A percentile compares a stretch with the other conserved stretches of the same genome.
Conservation (phyloP, 1,140 invertebrate genomes). For the Meloidogyne exigua region DNA sequence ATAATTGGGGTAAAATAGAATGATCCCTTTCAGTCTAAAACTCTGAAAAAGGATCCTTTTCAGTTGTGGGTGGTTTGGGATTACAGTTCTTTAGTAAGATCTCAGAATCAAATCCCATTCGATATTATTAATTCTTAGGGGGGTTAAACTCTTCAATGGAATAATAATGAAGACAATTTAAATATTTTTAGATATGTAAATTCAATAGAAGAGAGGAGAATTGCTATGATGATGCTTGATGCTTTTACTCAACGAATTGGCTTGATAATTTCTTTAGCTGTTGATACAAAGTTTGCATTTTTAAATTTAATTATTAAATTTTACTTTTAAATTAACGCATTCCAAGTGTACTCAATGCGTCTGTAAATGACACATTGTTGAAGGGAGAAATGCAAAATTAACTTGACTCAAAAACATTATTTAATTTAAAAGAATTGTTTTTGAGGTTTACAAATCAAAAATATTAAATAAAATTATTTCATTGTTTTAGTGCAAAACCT, state of each 20-base stretch:
- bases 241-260: slow-evolving; percentile 23
- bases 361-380: not conserved
- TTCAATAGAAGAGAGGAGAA: not conserved
- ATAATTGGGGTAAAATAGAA: too few species aligned
- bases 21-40: too few species aligned
- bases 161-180: not conserved
- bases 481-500: not conserved
- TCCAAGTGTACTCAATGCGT: not conserved
- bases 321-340: not conserved
- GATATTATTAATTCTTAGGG: too few species aligned
- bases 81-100: too few species aligned
- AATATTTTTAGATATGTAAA: not conserved
- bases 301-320: not conserved
- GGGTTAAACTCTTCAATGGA: too few species aligned
- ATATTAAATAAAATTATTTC: not conserved
- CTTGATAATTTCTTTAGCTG: not conserved
- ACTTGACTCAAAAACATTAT: too few species aligned
- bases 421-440: not conserved
- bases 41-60: too few species aligned
- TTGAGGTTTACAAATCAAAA: not conserved
- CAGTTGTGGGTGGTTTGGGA: too few species aligned
- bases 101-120: too few species aligned
- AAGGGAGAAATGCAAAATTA: not conserved
- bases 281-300: slow-evolving; percentile 7
- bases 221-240: slow-evolving; percentile 7